Evolutionary conservation across 2,113 vertebrate species (phyloP).

Genomic region (Ploceus nigricollis): DNA sequence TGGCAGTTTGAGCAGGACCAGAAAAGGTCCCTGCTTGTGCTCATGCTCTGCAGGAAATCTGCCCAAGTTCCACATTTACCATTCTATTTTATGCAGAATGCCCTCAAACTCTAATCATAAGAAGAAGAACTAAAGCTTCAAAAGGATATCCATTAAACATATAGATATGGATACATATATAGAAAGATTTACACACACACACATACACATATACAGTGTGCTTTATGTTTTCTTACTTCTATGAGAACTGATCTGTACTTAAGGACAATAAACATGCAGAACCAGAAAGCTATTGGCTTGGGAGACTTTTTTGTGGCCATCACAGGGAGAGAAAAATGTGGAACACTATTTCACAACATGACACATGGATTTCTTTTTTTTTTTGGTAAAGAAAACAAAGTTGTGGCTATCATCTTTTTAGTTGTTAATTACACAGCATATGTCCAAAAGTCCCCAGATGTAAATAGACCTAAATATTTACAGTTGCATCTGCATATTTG

Average conservation of each 20-base stretch:
- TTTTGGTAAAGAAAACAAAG: neutral
- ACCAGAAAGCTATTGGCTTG: neutral
- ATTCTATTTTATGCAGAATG: neutral
- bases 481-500: neutral
- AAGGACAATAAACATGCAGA: neutral
- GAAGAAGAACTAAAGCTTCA: neutral
- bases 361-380: neutral
- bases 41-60: neutral
- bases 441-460: neutral
- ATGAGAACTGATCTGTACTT: neutral
- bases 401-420: neutral
- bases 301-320: neutral
- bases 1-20: neutral
- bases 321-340: neutral
- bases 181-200: neutral
- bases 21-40: neutral
- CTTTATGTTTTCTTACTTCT: neutral
- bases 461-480: neutral
- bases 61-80: neutral
- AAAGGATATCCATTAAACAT: neutral
- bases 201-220: rapidly evolving
- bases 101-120: neutral
- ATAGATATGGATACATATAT: neutral
- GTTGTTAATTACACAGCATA: neutral
- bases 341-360: neutral